These are phyloP conservation scores for Pachyseris speciosa DNA, from an alignment of 64 coral and sea anemone species.

Conservation along the genomic window DNA sequence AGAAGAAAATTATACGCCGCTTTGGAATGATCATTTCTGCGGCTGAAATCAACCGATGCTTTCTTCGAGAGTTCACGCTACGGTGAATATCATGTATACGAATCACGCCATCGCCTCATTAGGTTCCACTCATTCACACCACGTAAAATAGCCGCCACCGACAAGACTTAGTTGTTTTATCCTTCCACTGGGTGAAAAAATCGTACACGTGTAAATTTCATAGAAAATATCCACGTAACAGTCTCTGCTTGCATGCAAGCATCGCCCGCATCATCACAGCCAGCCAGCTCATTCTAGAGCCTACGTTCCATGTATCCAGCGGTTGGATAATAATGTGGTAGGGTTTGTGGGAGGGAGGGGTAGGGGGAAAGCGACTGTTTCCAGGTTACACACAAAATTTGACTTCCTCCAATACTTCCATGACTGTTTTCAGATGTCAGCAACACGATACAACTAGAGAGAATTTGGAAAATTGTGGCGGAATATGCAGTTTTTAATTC, in stretches of 20 bases:
- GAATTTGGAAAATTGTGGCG: no score
- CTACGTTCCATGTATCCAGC: not conserved
- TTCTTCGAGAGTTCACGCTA: not conserved
- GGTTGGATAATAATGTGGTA: not conserved
- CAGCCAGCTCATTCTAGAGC: not conserved
- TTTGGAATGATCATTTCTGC: conserved; percentile 86
- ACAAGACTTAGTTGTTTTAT: not conserved
- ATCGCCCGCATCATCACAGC: no score
- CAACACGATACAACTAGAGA: no score
- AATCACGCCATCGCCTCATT: not conserved
- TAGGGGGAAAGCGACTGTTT: not conserved
- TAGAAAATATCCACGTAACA: no score
- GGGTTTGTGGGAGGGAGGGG: not conserved
- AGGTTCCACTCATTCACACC: not conserved
- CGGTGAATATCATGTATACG: no score
- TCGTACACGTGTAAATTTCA: no score
- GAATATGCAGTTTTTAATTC: no score
- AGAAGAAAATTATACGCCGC: conserved; percentile 87
- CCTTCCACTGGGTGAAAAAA: not conserved
- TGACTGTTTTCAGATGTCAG: no score
- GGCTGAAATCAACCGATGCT: not conserved
- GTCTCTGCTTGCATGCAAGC: no score
- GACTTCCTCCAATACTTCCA: no score
- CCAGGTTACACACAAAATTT: no score
- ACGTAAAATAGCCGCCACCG: not conserved